Evolutionary conservation across 2,888 invertebrate species (phyloP).

Genomic region (Timandra comae): DNA sequence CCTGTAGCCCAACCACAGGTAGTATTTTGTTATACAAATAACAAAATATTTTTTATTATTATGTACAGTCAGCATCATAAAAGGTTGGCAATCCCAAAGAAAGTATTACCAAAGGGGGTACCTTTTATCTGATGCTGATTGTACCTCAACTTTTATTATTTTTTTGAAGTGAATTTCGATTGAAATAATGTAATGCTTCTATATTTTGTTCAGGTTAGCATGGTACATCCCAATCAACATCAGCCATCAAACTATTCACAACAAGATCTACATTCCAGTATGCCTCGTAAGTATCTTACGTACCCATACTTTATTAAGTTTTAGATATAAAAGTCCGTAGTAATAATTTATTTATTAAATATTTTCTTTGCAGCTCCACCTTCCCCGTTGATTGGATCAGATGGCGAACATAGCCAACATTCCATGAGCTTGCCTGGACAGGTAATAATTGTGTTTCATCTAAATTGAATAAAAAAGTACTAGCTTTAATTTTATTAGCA

Average conservation of each 20-base stretch:
- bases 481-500: too few relatives aligned
- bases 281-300: slow-evolving; percentile 85
- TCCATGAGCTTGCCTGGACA: slow-evolving; percentile 69
- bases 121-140: too few relatives aligned
- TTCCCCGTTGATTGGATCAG: slow-evolving; percentile 85
- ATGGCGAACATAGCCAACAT: slow-evolving; percentile 76
- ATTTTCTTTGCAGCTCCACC: slow-evolving; percentile 82
- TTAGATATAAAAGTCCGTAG: not conserved
- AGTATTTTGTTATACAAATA: too few relatives aligned
- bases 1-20: slow-evolving; percentile 80
- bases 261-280: slow-evolving; percentile 81
- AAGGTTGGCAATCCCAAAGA: too few relatives aligned
- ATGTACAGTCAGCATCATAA: too few relatives aligned
- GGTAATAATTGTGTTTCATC: too few relatives aligned
- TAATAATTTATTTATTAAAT: slow-evolving; percentile 6
- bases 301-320: slow-evolving; percentile 2
- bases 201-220: slow-evolving; percentile 81
- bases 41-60: too few relatives aligned
- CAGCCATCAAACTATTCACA: slow-evolving; percentile 77
- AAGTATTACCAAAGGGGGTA: too few relatives aligned
- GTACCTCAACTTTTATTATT: too few relatives aligned
- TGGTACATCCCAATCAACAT: slow-evolving; percentile 90
- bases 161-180: too few relatives aligned
- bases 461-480: too few relatives aligned
- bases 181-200: too few relatives aligned